Evolutionary conservation across 2,888 invertebrate genomes (phyloP), one percentile per base, ranked within the genome.

Genomic region (Coleophora flavipennella): DNA sequence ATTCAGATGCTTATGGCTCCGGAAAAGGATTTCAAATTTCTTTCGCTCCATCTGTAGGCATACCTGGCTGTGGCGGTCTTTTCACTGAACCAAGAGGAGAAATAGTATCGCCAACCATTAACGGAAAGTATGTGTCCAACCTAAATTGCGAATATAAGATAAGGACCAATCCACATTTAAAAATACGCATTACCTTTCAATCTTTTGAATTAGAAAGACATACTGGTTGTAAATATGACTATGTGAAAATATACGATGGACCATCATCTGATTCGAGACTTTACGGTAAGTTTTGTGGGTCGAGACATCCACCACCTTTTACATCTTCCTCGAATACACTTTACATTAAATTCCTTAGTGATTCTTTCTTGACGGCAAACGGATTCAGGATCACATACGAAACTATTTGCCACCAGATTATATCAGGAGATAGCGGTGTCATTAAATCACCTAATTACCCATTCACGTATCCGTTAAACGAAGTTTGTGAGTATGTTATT

Each of bases 11-110:
- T 6, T 77, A 79, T 26, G 73, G 83, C 9, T 83, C 83, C 32
- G 94, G 94, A 56, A 75, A 84, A 13, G 96, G 97, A n/a, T 97
- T 97, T 62, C 94, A 95, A 71, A 88, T 97, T 45, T 88, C 92
- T 14, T 97, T 91, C 62, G 85, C 90, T 0, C 85, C 89, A 3
- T 78, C 90, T 9, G 89, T 90, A 86, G 92, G 91, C 2, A 65
- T 90, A 37, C 94, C 94, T 0, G 95, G 94, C 1, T 96, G 96
- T 64, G 95, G 95, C 1, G 95, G 95, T 0, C 71, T 88, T 27
- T 90, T 86, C 47, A 93, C 93, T 0, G 56, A 72, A 3, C 78
- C 86, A 4, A 71, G 65, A 42, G 95, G 92, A 1, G 85, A 86
- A 51, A 88, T 96, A 13, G 63, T 67, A 1, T 89, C 92, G 0